phyloP scores from a whole-genome alignment of 2,113 vertebrate species.

The Raja brachyura region DNA sequence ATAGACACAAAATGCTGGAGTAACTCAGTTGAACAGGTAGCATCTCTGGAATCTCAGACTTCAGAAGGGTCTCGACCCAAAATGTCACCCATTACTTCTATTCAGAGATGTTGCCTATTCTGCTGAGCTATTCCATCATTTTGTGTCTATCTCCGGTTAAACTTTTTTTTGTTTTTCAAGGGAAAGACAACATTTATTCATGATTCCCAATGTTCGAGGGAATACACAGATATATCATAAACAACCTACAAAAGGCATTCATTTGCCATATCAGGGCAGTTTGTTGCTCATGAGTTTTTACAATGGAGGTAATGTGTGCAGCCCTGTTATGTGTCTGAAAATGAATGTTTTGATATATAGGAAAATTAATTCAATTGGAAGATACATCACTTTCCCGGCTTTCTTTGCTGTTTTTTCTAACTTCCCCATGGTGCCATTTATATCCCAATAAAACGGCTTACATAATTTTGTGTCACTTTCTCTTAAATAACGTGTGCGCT shows the following conservation, averaged over 20 bases:
- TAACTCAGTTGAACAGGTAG: too few relatives aligned
- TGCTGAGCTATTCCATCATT: too few relatives aligned
- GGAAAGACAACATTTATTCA: neutral
- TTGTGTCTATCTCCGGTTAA: too few relatives aligned
- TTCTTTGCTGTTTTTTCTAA: neutral
- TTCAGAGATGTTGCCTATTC: too few relatives aligned
- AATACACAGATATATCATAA: neutral
- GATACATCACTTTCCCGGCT: neutral
- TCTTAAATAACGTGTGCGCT: neutral
- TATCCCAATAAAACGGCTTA: neutral
- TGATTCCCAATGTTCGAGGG: too few relatives aligned
- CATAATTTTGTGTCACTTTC: neutral
- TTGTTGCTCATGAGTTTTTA: neutral
- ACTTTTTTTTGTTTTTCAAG: neutral
- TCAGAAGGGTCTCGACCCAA: too few relatives aligned
- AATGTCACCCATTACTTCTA: too few relatives aligned
- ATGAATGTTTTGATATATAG: neutral
- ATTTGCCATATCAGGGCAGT: neutral
- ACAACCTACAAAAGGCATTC: neutral
- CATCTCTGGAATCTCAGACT: too few relatives aligned
- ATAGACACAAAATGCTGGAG: too few relatives aligned
- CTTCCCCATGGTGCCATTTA: neutral
- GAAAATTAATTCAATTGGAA: neutral
- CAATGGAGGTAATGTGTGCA: neutral
- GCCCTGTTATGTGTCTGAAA: neutral